A percentile compares a stretch with the other conserved stretches of the same genome.
Evolutionary conservation across 53 echinoderm and acorn worm genomes (phyloP).

Genomic region (Luidia sarsii): DNA sequence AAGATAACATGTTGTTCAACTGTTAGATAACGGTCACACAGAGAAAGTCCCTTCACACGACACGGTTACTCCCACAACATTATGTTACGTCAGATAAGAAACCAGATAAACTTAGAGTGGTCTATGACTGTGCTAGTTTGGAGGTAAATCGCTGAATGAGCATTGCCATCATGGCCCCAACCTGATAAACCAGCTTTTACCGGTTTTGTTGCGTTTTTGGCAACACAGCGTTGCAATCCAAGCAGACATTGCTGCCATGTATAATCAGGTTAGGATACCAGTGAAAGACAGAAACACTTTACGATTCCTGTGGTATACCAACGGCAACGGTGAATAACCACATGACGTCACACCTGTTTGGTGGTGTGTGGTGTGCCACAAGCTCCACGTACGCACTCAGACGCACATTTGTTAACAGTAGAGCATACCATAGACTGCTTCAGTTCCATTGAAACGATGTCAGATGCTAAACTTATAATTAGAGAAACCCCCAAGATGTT

Average conservation of each 20-base stretch:
- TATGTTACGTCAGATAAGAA: slow-evolving; percentile 27
- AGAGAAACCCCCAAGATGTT: slow-evolving; percentile 12
- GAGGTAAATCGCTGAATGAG: slow-evolving; percentile 47
- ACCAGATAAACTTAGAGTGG: no score
- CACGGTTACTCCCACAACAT: slow-evolving; percentile 47
- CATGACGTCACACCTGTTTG: slow-evolving; percentile 16
- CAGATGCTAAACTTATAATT: slow-evolving; percentile 17
- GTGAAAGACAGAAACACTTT: no score
- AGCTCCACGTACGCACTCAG: slow-evolving; percentile 8
- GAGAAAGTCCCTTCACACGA: slow-evolving; percentile 37
- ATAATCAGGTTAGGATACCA: slow-evolving; percentile 20
- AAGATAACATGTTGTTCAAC: slow-evolving; percentile 15
- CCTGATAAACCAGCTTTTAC: slow-evolving; percentile 37
- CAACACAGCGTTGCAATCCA: slow-evolving; percentile 12
- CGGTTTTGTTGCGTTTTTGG: slow-evolving; percentile 39
- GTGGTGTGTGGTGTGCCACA: no score
- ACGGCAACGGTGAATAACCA: background rate
- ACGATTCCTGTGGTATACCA: no score
- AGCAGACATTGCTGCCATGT: slow-evolving; percentile 30
- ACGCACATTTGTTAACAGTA: background rate
- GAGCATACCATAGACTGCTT: background rate
- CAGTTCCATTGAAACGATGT: no score
- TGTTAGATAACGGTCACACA: slow-evolving; percentile 34
- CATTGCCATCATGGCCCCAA: slow-evolving; percentile 50
- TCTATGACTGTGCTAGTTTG: slow-evolving; percentile 53